Base-by-base conservation (phyloP, 1,140 invertebrate genomes). In the Amphibalanus amphitrite region DNA sequence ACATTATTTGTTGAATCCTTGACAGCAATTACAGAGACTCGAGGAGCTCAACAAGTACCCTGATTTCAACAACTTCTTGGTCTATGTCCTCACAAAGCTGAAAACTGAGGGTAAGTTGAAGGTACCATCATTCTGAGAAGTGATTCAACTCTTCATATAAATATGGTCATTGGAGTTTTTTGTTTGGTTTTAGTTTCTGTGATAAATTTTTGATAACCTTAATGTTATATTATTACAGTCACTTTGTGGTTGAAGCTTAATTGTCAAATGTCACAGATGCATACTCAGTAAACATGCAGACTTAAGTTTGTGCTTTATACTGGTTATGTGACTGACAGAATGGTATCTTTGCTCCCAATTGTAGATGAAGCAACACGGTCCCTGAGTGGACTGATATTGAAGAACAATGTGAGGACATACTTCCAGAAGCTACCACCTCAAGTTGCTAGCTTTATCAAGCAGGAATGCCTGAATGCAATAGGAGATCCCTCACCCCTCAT, bases 1-100 rank as follows among this genome's bases (percentile, higher is more conserved):
- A 8, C 38, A 6, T 8, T 6, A 6, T 38, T 38, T 38, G 38
- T 38, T 38, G 17, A 8, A 17, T 38, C 38, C 38, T 38, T 38
- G 17, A 38, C 38, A 8, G 6, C 6, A 17, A 17, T 38, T 71
- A 38, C 76, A 98, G 93, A 97, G 97, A 93, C 86, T 99, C 80
- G 95, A 98, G 85, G 93, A 98, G 83, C 84, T 99, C 73, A 98
- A 98, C 79, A 94, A 92, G 80, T 97, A 93, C 84, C 94, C 95
- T 75, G 95, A 99, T 80, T 99, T 99, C 82, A 98, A 98, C 82
- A 98, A 97, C 79, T 99, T 98, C 83, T 84, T 99, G 75, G 97
- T 98, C 79, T 99, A 95, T 84, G 94, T 99, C 76, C 84, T 99
- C 73, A 97, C 95, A 69, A 95, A 98, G 85, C 82, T 98, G 73